Base-by-base conservation (phyloP, 2,888 invertebrate species). In the Epirrhoe tristata region DNA sequence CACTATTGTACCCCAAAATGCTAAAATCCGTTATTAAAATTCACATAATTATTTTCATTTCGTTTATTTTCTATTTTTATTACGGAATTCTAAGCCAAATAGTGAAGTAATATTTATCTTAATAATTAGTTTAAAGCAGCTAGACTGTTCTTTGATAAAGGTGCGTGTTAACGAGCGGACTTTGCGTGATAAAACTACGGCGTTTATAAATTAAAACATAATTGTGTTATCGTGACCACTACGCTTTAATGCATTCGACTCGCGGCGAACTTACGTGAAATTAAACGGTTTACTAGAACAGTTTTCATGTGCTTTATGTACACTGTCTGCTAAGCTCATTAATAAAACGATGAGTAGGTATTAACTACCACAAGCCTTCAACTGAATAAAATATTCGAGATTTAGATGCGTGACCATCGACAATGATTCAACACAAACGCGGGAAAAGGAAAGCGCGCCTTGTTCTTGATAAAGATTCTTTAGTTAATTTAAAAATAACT, bases 201-300 rank as follows among this genome's bases (percentile, higher is more conserved):
- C 83, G 89, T 81, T 90, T 93, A 93, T 93, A 93, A 93, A 93
- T 93, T 93, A 93, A 91, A 92, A 91, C 88, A 88, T 93, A 93
- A 93, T 93, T 93, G 93, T 91, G 86, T 90, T 93, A 92, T 93
- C 93, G 93, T 92, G 92, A 91, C 91, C 90, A 74, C 86, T 86
- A 86, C 86, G 88, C 86, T 86, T 88, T 91, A 88, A 89, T 88
- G 84, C 87, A 85, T 89, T 84, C 81, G 81, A 69, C 70, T 71
- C 74, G 72, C 71, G 69, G 80, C 83, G 74, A 75, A 69, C 69
- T 74, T 67, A 67, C 66, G 58, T 67, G 56, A 60, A 68, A 71
- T 70, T 68, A 73, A 70, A 67, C 69, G 69, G 70, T 74, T 71
- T 69, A 69, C 67, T 60, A 55, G 67, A 71, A 69, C 61, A 63